Evolutionary conservation across 2,113 vertebrate genomes (phyloP), one percentile per base, ranked within the genome.

Genomic region (Cairina moschata): DNA sequence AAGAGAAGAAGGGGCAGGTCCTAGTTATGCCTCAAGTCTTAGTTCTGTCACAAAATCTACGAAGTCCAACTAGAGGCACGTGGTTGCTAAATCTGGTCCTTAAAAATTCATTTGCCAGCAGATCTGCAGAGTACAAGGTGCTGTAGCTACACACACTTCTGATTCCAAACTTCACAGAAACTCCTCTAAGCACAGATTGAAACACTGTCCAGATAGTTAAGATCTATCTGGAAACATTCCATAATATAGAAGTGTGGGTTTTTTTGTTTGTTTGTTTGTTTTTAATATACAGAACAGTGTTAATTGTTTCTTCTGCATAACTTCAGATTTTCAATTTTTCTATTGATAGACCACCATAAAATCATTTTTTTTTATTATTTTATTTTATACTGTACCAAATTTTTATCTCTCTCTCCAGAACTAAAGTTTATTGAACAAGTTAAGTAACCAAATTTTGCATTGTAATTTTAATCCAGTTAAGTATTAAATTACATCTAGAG

Each of bases 381-480:
- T 13, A 79, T 92, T 86, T 83, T 42, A 88, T 72, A 55, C n/a
- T 31, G 10, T 29, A 63, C 20, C 75, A 38, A 62, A 23, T 52
- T 76, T 89, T 91, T 63, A 36, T 36, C 36, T 36, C 36, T 36
- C 36, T 36, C 36, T 36, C 36, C 36, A 36, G 36, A 36, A 36
- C 36, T 36, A 36, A 36, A 36, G 59, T 77, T 95, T 94, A 62
- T 29, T 58, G 54, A 89, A 85, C 25, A 78, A 93, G 62, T 67
- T 72, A 89, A 82, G n/a, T 59, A 83, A 59, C 25, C 12, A 32
- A 72, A 88, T 71, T 40, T 93, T 94, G n/a, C 82, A 86, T 79
- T 91, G 59, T 86, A 90, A 93, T 95, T 91, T 93, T 95, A 77
- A 88, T 86, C 82, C 77, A 86, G 55, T 96, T 96, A 93, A 90